phyloP scores from a whole-genome alignment of 2,888 invertebrate species.

The Acronicta aceris region DNA sequence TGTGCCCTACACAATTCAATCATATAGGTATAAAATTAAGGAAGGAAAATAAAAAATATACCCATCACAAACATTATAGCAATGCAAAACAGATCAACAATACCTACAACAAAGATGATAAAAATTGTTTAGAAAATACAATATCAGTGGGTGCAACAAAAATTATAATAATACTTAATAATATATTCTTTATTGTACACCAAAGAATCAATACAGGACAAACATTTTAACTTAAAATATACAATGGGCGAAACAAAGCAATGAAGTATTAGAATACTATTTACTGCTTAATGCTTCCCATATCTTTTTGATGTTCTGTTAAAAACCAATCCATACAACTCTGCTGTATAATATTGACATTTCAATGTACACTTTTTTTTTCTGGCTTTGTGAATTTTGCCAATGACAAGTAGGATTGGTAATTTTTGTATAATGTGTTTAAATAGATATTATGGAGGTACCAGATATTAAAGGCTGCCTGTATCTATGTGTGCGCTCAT shows the following conservation, averaged over 20 bases:
- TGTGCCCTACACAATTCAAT: not conserved
- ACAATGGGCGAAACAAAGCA: no score
- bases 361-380: not conserved
- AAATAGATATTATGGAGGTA: not conserved
- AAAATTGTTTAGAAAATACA: not conserved
- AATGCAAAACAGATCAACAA: not conserved
- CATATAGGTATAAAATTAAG: slow-evolving; percentile 9
- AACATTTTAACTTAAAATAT: no score
- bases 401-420: no score
- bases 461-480: no score
- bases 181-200: no score
- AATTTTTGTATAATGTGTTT: not conserved
- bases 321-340: not conserved
- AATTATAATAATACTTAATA: not conserved
- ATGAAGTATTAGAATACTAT: not conserved
- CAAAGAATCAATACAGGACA: no score
- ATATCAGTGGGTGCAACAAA: not conserved
- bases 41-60: slow-evolving; percentile 14
- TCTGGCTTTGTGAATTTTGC: no score
- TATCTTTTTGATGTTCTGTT: not conserved
- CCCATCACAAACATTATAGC: not conserved
- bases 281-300: no score
- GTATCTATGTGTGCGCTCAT: no score
- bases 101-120: not conserved
- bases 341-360: no score